Conservation (phyloP, 2,113 vertebrate genomes). For the Mola mola region DNA sequence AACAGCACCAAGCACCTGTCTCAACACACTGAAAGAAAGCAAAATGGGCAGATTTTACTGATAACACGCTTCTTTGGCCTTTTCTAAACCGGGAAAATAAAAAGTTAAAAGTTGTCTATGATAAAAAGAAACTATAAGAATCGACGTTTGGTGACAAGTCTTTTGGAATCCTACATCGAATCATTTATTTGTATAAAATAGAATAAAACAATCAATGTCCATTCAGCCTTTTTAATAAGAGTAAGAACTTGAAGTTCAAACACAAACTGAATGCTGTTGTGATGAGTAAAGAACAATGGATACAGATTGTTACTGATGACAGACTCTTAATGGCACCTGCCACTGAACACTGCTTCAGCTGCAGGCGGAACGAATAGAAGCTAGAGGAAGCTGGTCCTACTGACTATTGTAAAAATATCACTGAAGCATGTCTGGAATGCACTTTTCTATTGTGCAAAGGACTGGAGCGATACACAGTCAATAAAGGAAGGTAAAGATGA, state of each 20-base stretch:
- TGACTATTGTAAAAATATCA: conserved; percentile 52
- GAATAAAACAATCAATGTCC: neutral
- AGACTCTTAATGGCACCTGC: conserved; percentile 10
- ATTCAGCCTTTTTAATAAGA: no score
- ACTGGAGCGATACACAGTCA: conserved; percentile 20
- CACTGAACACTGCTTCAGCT: conserved; percentile 9
- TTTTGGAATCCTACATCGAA: no score
- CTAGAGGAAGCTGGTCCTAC: conserved; percentile 46
- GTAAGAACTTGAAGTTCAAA: neutral
- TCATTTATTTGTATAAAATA: neutral
- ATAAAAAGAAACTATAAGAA: neutral
- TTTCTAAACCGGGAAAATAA: neutral
- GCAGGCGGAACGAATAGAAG: conserved; percentile 34
- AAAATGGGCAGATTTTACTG: neutral
- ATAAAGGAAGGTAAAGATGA: conserved; percentile 39
- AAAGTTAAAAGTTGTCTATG: neutral
- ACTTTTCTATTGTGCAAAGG: conserved; percentile 58
- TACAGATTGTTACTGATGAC: conserved; percentile 5
- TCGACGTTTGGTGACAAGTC: no score
- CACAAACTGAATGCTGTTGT: neutral
- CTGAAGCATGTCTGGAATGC: conserved; percentile 59
- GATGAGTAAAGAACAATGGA: neutral
- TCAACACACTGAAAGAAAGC: neutral
- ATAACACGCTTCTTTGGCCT: neutral
- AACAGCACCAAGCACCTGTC: conserved; percentile 18